Base-by-base conservation (phyloP, 2,113 vertebrate genomes). In the Neolamprologus hecqui region DNA sequence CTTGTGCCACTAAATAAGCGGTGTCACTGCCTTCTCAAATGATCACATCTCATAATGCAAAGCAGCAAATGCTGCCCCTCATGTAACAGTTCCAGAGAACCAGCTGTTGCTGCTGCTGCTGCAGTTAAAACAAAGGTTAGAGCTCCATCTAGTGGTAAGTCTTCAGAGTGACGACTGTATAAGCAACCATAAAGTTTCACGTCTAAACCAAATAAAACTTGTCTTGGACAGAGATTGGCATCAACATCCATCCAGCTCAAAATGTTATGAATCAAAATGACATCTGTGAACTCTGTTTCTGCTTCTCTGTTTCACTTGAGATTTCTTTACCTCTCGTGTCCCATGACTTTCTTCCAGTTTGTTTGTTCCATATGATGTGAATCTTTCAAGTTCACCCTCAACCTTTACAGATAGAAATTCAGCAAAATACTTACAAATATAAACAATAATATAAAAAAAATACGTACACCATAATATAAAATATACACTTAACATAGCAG, bases 81-180 rank as follows among this genome's bases (percentile, higher is more conserved):
- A 14, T 84, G 88, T 26, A 51, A 65, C 81, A 75, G 63, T 9
- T 82, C 33, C 81, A 73, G 31, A 63, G n/a, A 31, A 77, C 54
- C 93, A 94, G 88, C 89, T 93, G 92, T 83, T 92, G 86, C 82
- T 79, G 90, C 87, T 79, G 88, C 23, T 75, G 87, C 57, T 65
- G 17, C 26, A 9, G 23, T 82, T 51, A 91, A 91, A 81, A 86
- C 82, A 58, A 91, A 80, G 90, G 73, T 82, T 51, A 82, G 47
- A n/a, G 82, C 90, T 4, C 92, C 92, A 94, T 92, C 95, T 94
- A 93, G 92, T 89, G 93, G 89, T 37, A 73, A 9, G 13, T 68
- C 17, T 42, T 47, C 31, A 51, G 19, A 51, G 45, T 19, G 40
- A 75, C 42, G 23, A 45, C 13, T 26, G 21, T 4, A 77, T 19